phyloP scores from a whole-genome alignment of 2,888 invertebrate genomes.

The Drosophila infuscata region DNA sequence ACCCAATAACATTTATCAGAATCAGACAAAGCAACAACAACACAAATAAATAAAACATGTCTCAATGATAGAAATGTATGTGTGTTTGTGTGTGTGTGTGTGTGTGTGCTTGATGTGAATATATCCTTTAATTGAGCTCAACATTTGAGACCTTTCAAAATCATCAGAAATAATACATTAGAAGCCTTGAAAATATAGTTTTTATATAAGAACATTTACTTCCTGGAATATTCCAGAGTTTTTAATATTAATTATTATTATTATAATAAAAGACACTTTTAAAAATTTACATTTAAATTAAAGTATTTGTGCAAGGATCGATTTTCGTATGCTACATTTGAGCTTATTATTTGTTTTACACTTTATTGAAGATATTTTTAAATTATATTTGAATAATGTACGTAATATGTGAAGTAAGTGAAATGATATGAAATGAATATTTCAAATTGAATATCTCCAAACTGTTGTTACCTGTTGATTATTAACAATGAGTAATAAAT shows the following conservation, averaged over 20 bases:
- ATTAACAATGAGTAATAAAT: not conserved
- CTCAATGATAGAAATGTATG: not conserved
- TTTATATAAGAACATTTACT: not conserved
- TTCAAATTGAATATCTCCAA: not conserved
- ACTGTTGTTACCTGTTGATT: not conserved
- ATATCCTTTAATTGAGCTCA: conserved; percentile 6
- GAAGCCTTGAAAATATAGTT: not conserved
- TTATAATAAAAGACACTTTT: too few relatives aligned
- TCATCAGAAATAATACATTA: not conserved
- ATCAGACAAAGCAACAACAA: conserved; percentile 42
- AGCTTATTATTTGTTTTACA: not conserved
- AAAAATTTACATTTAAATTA: not conserved
- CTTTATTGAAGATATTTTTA: not conserved
- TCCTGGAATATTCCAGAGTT: not conserved
- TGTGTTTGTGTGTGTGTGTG: not conserved
- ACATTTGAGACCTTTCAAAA: not conserved
- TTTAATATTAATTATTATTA: too few relatives aligned
- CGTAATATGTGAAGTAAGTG: not conserved
- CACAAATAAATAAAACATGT: conserved; percentile 9
- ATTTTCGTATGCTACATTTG: not conserved
- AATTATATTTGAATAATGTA: not conserved
- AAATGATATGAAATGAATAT: not conserved
- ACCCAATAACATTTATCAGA: conserved; percentile 63
- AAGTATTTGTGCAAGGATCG: too few relatives aligned
- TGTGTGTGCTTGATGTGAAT: not conserved